A percentile compares a stretch with the other conserved stretches of the same genome.
Evolutionary conservation across 2,797 vertebrate genomes (phyloP).

Genomic region (Crocidura indochinensis): DNA sequence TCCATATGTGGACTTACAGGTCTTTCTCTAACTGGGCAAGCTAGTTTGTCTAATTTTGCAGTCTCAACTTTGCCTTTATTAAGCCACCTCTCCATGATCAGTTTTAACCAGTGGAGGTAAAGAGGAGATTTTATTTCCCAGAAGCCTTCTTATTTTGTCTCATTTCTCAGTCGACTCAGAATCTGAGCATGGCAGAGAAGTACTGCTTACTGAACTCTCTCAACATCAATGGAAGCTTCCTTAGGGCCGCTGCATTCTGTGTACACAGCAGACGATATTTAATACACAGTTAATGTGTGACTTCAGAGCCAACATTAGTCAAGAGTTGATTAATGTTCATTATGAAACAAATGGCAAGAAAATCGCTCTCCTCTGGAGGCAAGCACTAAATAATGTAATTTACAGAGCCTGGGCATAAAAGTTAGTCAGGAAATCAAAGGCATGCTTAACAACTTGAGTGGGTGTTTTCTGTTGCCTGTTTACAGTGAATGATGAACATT

Average conservation of each 20-base stretch:
- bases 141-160: slow-evolving; percentile 42
- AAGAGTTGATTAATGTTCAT: slow-evolving; percentile 60
- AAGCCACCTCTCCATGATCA: not conserved
- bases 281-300: slow-evolving; percentile 52
- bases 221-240: not conserved
- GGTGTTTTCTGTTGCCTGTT: slow-evolving; percentile 77
- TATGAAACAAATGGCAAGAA: slow-evolving; percentile 75
- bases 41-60: slow-evolving; percentile 16
- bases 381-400: slow-evolving; percentile 54
- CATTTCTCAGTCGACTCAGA: slow-evolving; percentile 18
- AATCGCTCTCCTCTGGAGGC: slow-evolving; percentile 58
- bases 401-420: slow-evolving; percentile 37
- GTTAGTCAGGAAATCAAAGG: slow-evolving; percentile 72
- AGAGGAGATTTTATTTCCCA: not conserved
- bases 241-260: not conserved
- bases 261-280: slow-evolving; percentile 21
- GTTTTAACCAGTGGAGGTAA: not conserved
- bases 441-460: slow-evolving; percentile 69
- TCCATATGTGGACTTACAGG: too few species aligned
- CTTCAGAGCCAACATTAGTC: slow-evolving; percentile 53
- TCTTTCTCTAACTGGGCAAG: not conserved
- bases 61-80: not conserved
- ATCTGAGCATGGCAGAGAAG: not conserved
- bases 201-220: not conserved
- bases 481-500: slow-evolving; percentile 55